phyloP scores from a whole-genome alignment of 2,797 vertebrate genomes.

The Bovichtus variegatus region DNA sequence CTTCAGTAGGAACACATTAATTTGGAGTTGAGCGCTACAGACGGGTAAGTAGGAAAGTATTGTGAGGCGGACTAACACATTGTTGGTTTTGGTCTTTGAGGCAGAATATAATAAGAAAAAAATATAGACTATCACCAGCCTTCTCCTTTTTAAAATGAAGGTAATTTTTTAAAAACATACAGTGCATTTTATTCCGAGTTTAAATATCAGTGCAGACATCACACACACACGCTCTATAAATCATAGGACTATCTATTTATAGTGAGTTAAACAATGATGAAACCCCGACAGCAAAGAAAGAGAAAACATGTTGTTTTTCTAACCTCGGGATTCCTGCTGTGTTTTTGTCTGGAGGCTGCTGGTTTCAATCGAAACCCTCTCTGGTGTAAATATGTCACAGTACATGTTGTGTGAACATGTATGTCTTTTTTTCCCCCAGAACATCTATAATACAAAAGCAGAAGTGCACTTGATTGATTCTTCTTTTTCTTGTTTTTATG shows the following conservation, averaged over 20 bases:
- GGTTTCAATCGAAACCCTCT: constrained; percentile 2
- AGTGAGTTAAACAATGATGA: constrained; percentile 52
- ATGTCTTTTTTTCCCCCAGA: constrained; percentile 12
- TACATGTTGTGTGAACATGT: background rate
- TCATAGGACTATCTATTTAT: constrained; percentile 49
- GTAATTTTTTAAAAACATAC: background rate
- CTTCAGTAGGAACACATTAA: background rate
- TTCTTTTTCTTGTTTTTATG: background rate
- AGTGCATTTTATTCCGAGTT: constrained; percentile 8
- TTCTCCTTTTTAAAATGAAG: background rate
- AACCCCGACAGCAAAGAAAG: constrained; percentile 28
- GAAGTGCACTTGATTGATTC: background rate
- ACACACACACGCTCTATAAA: constrained; percentile 25
- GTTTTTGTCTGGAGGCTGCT: constrained; percentile 16
- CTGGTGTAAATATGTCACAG: constrained; percentile 2
- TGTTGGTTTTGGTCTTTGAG: background rate
- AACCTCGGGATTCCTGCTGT: constrained; percentile 34
- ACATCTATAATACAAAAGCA: background rate
- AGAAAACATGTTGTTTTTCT: constrained; percentile 19
- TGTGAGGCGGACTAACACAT: background rate
- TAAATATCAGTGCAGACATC: background rate
- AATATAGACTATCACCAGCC: background rate
- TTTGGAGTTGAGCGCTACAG: background rate
- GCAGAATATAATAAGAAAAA: background rate
- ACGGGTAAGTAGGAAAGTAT: background rate